These are phyloP conservation scores for Harpalus rubripes DNA, from an alignment of 2,888 invertebrate genomes.

Conservation along the genomic window DNA sequence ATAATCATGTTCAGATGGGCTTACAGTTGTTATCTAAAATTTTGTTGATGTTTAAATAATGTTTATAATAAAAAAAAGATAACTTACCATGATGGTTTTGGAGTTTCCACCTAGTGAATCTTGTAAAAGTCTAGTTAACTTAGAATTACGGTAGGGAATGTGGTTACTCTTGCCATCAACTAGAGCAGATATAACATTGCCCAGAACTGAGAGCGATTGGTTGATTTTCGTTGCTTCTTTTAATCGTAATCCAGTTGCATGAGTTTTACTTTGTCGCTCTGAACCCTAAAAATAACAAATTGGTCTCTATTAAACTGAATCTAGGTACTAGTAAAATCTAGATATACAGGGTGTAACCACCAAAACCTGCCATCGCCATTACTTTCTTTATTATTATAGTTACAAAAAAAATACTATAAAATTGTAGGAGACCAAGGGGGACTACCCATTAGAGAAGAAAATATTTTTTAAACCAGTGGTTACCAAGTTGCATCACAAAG, in stretches of 20 bases:
- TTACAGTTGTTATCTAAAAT: constrained; percentile 93
- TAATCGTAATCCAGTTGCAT: constrained; percentile 93
- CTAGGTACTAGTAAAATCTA: too few relatives aligned
- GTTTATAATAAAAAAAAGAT: constrained; percentile 26
- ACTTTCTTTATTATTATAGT: too few relatives aligned
- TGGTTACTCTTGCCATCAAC: constrained; percentile 98
- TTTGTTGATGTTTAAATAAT: constrained; percentile 34
- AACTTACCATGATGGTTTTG: constrained; percentile 92
- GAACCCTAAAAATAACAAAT: constrained; percentile 85
- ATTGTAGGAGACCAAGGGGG: too few relatives aligned
- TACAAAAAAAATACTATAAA: too few relatives aligned
- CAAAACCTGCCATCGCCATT: too few relatives aligned
- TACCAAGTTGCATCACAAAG: too few relatives aligned
- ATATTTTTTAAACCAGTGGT: too few relatives aligned
- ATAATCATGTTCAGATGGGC: constrained; percentile 97
- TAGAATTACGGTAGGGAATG: constrained; percentile 98
- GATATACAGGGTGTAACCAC: too few relatives aligned
- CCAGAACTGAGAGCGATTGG: constrained; percentile 96
- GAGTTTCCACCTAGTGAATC: constrained; percentile 98
- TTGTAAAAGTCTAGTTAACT: constrained; percentile 95
- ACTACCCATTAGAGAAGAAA: too few relatives aligned
- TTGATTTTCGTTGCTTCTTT: constrained; percentile 99
- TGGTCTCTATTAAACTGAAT: too few relatives aligned
- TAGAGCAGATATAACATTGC: constrained; percentile 98
- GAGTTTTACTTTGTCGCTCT: constrained; percentile 97